Conservation (phyloP, 1,140 invertebrate genomes). For the Lepidotrigona ventralis region DNA sequence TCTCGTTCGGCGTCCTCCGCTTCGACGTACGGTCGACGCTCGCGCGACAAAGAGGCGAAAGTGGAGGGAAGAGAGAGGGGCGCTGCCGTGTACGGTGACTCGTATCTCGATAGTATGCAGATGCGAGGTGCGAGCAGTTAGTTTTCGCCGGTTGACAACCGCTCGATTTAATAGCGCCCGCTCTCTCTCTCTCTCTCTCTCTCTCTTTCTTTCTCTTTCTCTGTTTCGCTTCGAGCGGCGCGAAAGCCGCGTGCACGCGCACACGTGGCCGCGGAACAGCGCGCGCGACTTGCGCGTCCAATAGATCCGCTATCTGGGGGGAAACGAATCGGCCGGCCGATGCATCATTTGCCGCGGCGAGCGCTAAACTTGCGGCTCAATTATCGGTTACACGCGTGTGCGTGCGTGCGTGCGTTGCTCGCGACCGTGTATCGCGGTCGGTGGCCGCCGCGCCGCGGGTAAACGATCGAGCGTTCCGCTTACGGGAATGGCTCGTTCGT, state of each 20-base stretch:
- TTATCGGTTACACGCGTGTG: constrained; percentile 57
- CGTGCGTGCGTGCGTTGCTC: constrained; percentile 17
- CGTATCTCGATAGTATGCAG: constrained; percentile 71
- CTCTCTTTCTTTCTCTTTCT: not conserved
- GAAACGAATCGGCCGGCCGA: constrained; percentile 69
- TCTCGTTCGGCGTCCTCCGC: constrained; percentile 28
- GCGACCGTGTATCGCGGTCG: not conserved
- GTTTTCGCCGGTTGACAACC: constrained; percentile 70
- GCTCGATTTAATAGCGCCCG: constrained; percentile 64
- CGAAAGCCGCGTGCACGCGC: constrained; percentile 43
- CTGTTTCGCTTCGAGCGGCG: constrained; percentile 9
- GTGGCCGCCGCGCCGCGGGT: not conserved
- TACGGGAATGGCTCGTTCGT: constrained; percentile 17
- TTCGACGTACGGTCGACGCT: not conserved
- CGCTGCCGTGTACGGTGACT: constrained; percentile 44
- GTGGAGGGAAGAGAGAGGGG: not conserved
- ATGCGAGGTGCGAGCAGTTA: constrained; percentile 69
- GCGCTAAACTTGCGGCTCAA: constrained; percentile 67
- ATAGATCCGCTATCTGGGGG: constrained; percentile 71
- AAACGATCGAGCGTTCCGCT: constrained; percentile 20
- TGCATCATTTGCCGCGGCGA: constrained; percentile 70
- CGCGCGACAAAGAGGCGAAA: not conserved
- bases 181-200: constrained; percentile 16
- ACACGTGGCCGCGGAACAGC: constrained; percentile 9
- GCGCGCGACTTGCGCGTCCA: constrained; percentile 56